phyloP scores from a whole-genome alignment of 53 echinoderm and acorn worm species.

The Henricia sp. region DNA sequence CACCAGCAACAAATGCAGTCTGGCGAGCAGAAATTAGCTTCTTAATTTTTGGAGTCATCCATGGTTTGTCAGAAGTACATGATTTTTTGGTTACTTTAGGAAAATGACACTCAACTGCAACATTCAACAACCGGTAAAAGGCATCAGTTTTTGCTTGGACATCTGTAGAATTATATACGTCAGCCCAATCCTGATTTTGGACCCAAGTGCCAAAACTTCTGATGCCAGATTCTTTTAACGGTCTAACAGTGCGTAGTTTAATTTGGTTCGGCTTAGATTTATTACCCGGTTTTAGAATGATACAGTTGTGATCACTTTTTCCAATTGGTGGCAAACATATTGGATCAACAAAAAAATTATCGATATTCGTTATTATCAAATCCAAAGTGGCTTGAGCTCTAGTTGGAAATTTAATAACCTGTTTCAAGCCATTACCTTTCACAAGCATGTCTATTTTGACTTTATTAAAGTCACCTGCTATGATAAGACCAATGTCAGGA shows the following conservation, averaged over 20 bases:
- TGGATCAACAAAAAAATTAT: conserved; percentile 13
- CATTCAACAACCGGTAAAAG: conserved; percentile 7
- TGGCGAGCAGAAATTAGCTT: conserved; percentile 30
- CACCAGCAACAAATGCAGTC: conserved; percentile 13
- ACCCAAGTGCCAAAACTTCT: no score
- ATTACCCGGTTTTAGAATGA: conserved; percentile 8
- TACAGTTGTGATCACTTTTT: conserved; percentile 31
- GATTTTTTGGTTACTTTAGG: conserved; percentile 22
- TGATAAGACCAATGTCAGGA: no score
- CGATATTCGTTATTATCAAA: no score
- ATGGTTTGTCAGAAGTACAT: conserved; percentile 43
- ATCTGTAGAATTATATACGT: not conserved
- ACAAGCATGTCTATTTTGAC: not conserved
- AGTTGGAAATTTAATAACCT: conserved; percentile 37
- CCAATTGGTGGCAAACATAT: conserved; percentile 27
- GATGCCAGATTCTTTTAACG: no score
- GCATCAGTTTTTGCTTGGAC: conserved; percentile 40
- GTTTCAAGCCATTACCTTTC: not conserved
- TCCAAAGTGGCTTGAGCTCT: conserved; percentile 40
- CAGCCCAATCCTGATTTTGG: no score
- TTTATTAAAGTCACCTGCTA: no score
- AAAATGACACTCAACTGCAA: conserved; percentile 36
- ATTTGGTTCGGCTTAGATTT: not conserved
- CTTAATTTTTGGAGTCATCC: conserved; percentile 52
- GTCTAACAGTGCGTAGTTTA: not conserved